Conservation (phyloP, 1,140 invertebrate species). For the Philotrypesis tridentata region DNA sequence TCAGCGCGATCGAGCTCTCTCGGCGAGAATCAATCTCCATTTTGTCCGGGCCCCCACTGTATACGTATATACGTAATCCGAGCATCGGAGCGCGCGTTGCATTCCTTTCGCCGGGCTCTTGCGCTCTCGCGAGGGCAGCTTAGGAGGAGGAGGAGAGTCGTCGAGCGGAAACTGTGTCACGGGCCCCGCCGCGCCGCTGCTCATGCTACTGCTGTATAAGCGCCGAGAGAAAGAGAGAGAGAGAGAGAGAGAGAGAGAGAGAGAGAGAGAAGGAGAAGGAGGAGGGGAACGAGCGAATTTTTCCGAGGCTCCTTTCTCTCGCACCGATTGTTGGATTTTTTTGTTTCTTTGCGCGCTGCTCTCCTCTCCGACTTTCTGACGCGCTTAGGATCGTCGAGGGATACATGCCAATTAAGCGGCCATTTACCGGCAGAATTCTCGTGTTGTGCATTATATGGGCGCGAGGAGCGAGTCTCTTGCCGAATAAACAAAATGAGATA, state of each 20-base stretch:
- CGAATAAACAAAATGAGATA: background rate
- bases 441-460: too few species aligned
- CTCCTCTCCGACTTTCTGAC: background rate
- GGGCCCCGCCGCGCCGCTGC: slow-evolving; percentile 47
- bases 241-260: too few species aligned
- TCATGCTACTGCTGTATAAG: too few species aligned
- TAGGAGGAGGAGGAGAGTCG: slow-evolving; percentile 49
- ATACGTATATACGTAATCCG: background rate
- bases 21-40: slow-evolving; percentile 37
- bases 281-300: slow-evolving; percentile 22
- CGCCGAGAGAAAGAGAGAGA: too few species aligned
- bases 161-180: slow-evolving; percentile 66
- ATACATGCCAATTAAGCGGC: too few species aligned
- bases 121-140: slow-evolving; percentile 20
- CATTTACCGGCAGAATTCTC: too few species aligned
- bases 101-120: slow-evolving; percentile 53
- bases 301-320: slow-evolving; percentile 34
- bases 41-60: slow-evolving; percentile 17
- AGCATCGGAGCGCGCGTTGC: slow-evolving; percentile 15
- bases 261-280: too few species aligned
- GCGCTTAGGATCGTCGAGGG: too few species aligned
- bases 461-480: too few species aligned
- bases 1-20: background rate
- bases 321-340: background rate
- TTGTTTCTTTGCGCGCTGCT: background rate